A percentile compares a stretch with the other conserved stretches of the same genome.
These are phyloP conservation scores for Aphaenogaster floridana DNA, from an alignment of 1,140 invertebrate genomes.

Conservation along the genomic window DNA sequence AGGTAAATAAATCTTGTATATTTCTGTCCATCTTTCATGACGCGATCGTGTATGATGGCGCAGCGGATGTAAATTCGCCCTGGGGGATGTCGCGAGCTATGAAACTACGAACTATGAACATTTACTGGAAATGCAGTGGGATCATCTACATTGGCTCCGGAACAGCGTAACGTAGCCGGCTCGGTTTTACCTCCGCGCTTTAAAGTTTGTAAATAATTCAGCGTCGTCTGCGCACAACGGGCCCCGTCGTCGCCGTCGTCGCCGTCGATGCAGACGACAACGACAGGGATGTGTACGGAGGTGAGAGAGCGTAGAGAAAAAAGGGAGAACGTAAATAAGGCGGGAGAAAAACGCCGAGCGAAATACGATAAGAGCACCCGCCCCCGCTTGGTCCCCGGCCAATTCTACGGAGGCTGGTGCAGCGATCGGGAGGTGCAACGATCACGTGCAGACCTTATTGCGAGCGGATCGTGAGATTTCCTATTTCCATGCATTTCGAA, in stretches of 20 bases:
- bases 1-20: not conserved
- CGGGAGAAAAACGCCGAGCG: conserved; percentile 45
- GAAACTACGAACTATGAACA: conserved; percentile 41
- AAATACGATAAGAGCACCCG: conserved; percentile 74
- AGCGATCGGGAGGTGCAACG: conserved; percentile 59
- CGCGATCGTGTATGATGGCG: conserved; percentile 18
- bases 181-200: conserved; percentile 37
- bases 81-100: conserved; percentile 10
- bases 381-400: conserved; percentile 68
- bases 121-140: conserved; percentile 30
- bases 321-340: conserved; percentile 40
- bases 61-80: conserved; percentile 32
- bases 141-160: conserved; percentile 27
- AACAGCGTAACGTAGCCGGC: not conserved
- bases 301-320: not conserved
- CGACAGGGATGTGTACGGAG: conserved; percentile 24
- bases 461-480: conserved; percentile 69
- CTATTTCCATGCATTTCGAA: conserved; percentile 76
- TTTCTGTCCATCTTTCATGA: not conserved
- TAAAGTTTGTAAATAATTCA: conserved; percentile 78
- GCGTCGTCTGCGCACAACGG: conserved; percentile 66
- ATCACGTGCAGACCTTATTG: conserved; percentile 77
- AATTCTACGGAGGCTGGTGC: conserved; percentile 66
- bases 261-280: conserved; percentile 35
- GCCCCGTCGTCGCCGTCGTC: not conserved